Percentiles rank a stretch among this genome's conserved stretches.
Evolutionary conservation across 2,797 vertebrate species (phyloP).

Genomic region (Notamacropus eugenii): DNA sequence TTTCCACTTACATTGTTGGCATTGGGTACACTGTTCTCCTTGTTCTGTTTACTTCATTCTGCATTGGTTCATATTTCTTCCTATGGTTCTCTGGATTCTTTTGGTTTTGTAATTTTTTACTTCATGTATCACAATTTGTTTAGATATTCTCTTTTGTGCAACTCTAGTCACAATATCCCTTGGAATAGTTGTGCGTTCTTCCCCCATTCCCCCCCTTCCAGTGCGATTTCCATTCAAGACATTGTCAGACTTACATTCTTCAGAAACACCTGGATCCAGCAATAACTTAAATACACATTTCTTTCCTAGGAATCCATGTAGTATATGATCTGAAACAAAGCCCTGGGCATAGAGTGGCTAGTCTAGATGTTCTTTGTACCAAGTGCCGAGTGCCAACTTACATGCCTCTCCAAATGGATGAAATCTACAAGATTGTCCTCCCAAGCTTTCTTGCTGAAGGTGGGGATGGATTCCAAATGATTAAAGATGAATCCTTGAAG

Average conservation of each 20-base stretch:
- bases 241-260: constrained; percentile 14
- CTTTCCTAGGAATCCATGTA: constrained; percentile 89
- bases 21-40: not conserved
- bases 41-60: not conserved
- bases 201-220: not conserved
- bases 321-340: constrained; percentile 88
- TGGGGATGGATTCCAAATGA: constrained; percentile 91
- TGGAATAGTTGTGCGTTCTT: not conserved
- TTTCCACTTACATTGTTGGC: not conserved
- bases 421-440: constrained; percentile 88
- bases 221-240: not conserved
- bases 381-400: constrained; percentile 91
- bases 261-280: constrained; percentile 23
- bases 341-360: constrained; percentile 85
- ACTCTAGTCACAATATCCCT: not conserved
- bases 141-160: not conserved
- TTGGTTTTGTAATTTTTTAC: not conserved
- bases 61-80: not conserved
- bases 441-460: constrained; percentile 89
- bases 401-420: constrained; percentile 84
- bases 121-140: not conserved
- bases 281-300: constrained; percentile 19
- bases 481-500: constrained; percentile 87
- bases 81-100: not conserved
- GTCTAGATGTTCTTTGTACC: constrained; percentile 89